phyloP scores from a whole-genome alignment of 2,888 invertebrate genomes.

The Ormia ochracea region DNA sequence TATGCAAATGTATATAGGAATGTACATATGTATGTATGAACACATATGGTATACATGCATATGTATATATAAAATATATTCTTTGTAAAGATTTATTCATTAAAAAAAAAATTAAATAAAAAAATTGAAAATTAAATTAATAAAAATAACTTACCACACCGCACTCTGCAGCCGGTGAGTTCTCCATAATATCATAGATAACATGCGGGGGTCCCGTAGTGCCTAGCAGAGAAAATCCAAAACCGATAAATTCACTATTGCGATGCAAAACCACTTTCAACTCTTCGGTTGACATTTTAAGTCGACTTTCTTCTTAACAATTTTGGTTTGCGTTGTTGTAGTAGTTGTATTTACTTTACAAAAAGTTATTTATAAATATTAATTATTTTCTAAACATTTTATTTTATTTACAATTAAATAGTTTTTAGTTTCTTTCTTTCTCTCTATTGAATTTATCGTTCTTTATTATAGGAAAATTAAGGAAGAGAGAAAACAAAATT shows the following conservation, averaged over 20 bases:
- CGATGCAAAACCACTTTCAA: slow-evolving; percentile 91
- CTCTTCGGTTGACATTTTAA: slow-evolving; percentile 87
- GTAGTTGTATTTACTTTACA: background rate
- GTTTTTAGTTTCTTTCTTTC: background rate
- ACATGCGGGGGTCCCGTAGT: slow-evolving; percentile 94
- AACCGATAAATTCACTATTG: slow-evolving; percentile 91
- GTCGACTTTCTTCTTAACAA: background rate
- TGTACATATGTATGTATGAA: too few relatives aligned
- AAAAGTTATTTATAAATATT: background rate
- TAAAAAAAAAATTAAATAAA: background rate
- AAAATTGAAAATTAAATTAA: background rate
- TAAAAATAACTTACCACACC: slow-evolving; percentile 77
- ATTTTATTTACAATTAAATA: background rate
- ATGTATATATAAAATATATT: background rate
- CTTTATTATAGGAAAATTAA: background rate
- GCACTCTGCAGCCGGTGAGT: slow-evolving; percentile 93
- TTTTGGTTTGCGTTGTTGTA: background rate
- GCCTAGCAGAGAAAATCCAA: slow-evolving; percentile 93
- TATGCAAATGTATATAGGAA: too few relatives aligned
- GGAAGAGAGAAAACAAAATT: background rate
- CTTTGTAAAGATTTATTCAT: slow-evolving; percentile 14
- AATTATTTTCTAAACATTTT: background rate
- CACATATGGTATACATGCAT: background rate
- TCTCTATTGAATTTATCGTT: background rate
- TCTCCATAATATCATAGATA: slow-evolving; percentile 94